Conservation (phyloP, 1,140 invertebrate species). For the Antheraea pernyi region DNA sequence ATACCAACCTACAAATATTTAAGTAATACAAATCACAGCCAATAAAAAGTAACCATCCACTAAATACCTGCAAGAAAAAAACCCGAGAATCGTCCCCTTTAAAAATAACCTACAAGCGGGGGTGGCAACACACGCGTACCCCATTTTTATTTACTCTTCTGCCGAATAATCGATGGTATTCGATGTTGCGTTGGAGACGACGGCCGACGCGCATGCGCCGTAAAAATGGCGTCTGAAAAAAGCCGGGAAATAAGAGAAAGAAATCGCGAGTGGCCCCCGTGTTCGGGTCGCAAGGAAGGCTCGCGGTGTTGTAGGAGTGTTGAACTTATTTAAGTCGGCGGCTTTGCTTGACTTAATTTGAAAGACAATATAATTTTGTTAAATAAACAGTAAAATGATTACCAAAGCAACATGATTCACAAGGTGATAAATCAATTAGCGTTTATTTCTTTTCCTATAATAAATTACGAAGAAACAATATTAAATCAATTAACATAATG, state of each 20-base stretch:
- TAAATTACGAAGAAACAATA: no score
- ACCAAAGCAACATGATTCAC: no score
- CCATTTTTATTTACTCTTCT: conserved; percentile 58
- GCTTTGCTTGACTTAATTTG: conserved; percentile 14
- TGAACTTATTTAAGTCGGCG: conserved; percentile 15
- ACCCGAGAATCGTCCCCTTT: background rate
- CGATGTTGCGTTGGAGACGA: conserved; percentile 33
- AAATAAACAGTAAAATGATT: no score
- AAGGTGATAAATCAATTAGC: no score
- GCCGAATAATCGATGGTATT: conserved; percentile 62
- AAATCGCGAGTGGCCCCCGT: conserved; percentile 50
- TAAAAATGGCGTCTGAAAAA: conserved; percentile 74
- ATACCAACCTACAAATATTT: background rate
- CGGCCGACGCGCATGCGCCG: conserved; percentile 53
- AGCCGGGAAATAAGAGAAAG: conserved; percentile 72
- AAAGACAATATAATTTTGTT: background rate
- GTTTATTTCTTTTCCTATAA: no score
- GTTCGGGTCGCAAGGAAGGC: conserved; percentile 38
- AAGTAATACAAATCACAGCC: background rate
- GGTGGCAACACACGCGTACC: conserved; percentile 19
- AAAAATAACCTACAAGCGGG: conserved; percentile 2
- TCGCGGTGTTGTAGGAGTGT: conserved; percentile 36
- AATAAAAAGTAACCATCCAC: conserved; percentile 1
- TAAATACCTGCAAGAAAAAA: conserved; percentile 3
- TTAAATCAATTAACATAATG: no score